phyloP scores from a whole-genome alignment of 2,113 vertebrate species.

The Nycticorax nycticorax region DNA sequence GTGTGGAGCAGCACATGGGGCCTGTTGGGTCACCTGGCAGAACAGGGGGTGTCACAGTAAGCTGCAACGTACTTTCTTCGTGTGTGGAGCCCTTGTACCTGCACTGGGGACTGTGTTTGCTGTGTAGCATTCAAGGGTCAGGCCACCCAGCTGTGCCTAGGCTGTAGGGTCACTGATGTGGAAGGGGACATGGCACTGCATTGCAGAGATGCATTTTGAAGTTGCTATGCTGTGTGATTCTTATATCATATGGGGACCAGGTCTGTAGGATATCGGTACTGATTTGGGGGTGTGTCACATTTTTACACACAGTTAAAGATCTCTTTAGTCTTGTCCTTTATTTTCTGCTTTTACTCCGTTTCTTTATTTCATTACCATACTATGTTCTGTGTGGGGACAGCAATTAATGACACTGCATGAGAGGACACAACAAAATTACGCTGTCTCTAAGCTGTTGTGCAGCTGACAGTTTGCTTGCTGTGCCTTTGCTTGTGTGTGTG shows the following conservation, averaged over 20 bases:
- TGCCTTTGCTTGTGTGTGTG: neutral
- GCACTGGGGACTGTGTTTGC: neutral
- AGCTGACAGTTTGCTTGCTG: neutral
- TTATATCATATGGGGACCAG: neutral
- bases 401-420: neutral
- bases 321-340: neutral
- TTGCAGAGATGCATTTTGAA: neutral
- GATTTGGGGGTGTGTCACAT: accelerated
- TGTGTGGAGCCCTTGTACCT: neutral
- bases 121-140: neutral
- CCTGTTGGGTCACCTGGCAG: neutral
- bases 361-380: neutral
- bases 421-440: neutral
- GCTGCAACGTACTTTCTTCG: neutral
- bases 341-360: neutral
- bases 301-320: neutral
- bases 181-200: neutral
- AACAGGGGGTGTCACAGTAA: neutral
- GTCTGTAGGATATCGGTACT: neutral
- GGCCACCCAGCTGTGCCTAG: neutral
- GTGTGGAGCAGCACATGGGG: neutral
- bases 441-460: neutral
- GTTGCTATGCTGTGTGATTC: neutral
- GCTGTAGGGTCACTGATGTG: neutral
- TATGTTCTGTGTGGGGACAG: neutral